A percentile compares a stretch with the other conserved stretches of the same genome.
phyloP scores from a whole-genome alignment of 2,113 vertebrate genomes.

The Polyodon spathula region DNA sequence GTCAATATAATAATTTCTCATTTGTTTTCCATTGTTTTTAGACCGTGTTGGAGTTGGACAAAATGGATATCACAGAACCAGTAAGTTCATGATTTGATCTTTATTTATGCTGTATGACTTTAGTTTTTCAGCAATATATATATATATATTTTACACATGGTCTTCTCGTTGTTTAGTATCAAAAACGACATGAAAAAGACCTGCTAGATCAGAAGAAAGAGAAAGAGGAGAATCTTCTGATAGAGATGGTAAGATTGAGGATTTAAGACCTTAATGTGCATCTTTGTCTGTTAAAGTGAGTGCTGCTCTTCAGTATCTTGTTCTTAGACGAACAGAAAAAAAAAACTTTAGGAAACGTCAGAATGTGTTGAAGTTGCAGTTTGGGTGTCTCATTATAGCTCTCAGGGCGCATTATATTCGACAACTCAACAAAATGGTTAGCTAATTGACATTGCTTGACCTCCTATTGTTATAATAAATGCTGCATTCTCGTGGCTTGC shows the following conservation, averaged over 20 bases:
- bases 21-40: slow-evolving; percentile 33
- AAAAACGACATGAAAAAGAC: slow-evolving; percentile 76
- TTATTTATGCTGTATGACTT: slow-evolving; percentile 6
- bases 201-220: slow-evolving; percentile 85
- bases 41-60: slow-evolving; percentile 86
- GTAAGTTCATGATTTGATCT: slow-evolving; percentile 28
- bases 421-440: too few relatives aligned
- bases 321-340: too few relatives aligned
- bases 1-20: background rate
- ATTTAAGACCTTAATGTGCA: too few relatives aligned
- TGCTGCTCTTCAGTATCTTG: too few relatives aligned
- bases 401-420: too few relatives aligned
- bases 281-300: too few relatives aligned
- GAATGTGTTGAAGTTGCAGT: too few relatives aligned
- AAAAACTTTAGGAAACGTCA: too few relatives aligned
- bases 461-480: too few relatives aligned
- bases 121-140: background rate
- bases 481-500: too few relatives aligned
- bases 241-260: slow-evolving; percentile 72
- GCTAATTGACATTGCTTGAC: too few relatives aligned
- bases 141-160: background rate
- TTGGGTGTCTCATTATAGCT: too few relatives aligned
- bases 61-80: slow-evolving; percentile 75
- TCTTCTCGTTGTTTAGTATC: slow-evolving; percentile 54
- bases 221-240: slow-evolving; percentile 76